Evolutionary conservation across 2,888 invertebrate genomes (phyloP).

Genomic region (Acleris cristana): DNA sequence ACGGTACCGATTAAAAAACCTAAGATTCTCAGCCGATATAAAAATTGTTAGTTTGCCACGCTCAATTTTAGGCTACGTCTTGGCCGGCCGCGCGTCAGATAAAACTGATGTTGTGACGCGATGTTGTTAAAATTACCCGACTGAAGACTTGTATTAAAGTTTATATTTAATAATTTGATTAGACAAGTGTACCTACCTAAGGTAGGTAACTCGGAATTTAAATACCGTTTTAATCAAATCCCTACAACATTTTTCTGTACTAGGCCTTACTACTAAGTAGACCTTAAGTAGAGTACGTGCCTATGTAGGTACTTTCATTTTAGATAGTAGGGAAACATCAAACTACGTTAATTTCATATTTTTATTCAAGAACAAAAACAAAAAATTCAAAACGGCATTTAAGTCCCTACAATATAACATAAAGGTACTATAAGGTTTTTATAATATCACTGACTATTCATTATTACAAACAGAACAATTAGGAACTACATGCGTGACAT

Average conservation of each 20-base stretch:
- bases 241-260: too few species aligned
- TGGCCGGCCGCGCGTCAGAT: neutral
- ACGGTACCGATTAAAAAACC: slow-evolving; percentile 70
- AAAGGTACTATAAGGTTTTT: too few species aligned
- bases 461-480: too few species aligned
- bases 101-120: neutral
- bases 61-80: slow-evolving; percentile 51
- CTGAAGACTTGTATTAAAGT: neutral
- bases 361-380: neutral
- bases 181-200: neutral
- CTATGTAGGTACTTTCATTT: too few species aligned
- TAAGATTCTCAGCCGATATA: slow-evolving; percentile 52
- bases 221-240: neutral
- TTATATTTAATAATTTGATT: neutral
- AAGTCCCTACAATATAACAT: neutral
- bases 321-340: too few species aligned
- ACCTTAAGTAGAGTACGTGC: too few species aligned
- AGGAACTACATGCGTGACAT: slow-evolving; percentile 7
- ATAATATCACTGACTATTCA: too few species aligned
- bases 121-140: neutral
- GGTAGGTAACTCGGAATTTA: neutral
- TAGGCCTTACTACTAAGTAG: too few species aligned
- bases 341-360: too few species aligned
- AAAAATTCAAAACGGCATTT: too few species aligned
- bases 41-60: slow-evolving; percentile 55